These are phyloP conservation scores for Xanthia icteritia DNA, from an alignment of 2,888 invertebrate genomes.

Conservation along the genomic window DNA sequence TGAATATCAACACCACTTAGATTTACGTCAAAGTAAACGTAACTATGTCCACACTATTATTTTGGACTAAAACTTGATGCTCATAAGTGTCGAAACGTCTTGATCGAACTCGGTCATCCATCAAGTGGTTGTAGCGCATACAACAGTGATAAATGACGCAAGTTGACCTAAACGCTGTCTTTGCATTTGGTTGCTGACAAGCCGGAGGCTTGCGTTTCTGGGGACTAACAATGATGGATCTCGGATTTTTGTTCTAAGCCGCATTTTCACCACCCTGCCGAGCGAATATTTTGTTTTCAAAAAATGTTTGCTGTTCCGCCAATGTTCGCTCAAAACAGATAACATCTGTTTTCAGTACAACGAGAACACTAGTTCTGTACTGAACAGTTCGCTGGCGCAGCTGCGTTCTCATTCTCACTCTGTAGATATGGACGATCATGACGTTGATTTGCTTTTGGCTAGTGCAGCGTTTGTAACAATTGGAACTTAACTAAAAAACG, in stretches of 20 bases:
- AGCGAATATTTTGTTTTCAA: too few relatives aligned
- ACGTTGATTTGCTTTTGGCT: too few relatives aligned
- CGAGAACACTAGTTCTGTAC: too few relatives aligned
- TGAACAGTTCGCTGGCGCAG: too few relatives aligned
- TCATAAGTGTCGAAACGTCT: conserved; percentile 45
- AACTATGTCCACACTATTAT: conserved; percentile 20
- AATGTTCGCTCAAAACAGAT: too few relatives aligned
- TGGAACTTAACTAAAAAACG: too few relatives aligned
- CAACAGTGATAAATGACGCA: conserved; percentile 62
- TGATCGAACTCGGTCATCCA: conserved; percentile 53
- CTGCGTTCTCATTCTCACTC: too few relatives aligned
- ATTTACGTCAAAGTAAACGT: conserved; percentile 23
- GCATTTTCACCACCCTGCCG: too few relatives aligned
- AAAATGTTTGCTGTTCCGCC: too few relatives aligned
- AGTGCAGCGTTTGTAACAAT: too few relatives aligned
- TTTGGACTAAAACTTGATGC: conserved; percentile 43
- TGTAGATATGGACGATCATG: too few relatives aligned
- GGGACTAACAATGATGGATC: conserved; percentile 34
- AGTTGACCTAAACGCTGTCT: conserved; percentile 55
- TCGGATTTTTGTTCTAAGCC: conserved; percentile 5
- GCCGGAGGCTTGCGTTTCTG: conserved; percentile 16
- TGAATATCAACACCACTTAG: neutral
- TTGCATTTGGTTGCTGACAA: conserved; percentile 48
- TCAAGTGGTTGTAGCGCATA: conserved; percentile 50
- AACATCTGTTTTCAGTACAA: too few relatives aligned